Conservation (phyloP, 1,140 invertebrate species). For the Drosophila triauraria region DNA sequence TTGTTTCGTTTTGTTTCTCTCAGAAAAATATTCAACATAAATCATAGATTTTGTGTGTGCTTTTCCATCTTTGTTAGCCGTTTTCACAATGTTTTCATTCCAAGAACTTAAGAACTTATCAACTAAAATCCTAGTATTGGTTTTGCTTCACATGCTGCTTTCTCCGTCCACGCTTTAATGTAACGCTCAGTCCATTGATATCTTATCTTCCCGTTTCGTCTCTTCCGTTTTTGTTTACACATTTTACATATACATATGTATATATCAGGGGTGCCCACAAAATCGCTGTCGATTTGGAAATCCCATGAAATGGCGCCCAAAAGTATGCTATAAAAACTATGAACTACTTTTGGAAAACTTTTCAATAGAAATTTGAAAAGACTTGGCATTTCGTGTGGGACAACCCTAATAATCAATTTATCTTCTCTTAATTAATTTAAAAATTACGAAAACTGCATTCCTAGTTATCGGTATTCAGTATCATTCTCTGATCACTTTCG, state of each 20-base stretch:
- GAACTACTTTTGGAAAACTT: too few species aligned
- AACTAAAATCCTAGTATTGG: conserved; percentile 76
- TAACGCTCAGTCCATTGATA: conserved; percentile 80
- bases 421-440: conserved; percentile 57
- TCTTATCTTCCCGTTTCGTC: conserved; percentile 46
- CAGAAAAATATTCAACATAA: conserved; percentile 75
- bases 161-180: conserved; percentile 56
- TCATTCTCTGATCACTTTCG: conserved; percentile 16
- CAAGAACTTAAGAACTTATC: conserved; percentile 57
- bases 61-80: conserved; percentile 54
- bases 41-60: conserved; percentile 62
- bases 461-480: conserved; percentile 34
- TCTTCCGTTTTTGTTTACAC: conserved; percentile 16
- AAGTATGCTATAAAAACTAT: not conserved
- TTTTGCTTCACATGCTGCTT: conserved; percentile 47
- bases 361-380: too few species aligned
- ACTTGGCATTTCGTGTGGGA: not conserved
- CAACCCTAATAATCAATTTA: conserved; percentile 5
- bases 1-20: conserved; percentile 48
- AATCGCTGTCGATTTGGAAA: not conserved
- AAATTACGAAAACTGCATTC: conserved; percentile 73
- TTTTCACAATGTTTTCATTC: conserved; percentile 56
- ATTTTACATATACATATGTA: conserved; percentile 11
- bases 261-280: not conserved
- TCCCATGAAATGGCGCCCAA: not conserved